Base-by-base conservation (phyloP, 2,797 vertebrate species). In the Psittacula echo region DNA sequence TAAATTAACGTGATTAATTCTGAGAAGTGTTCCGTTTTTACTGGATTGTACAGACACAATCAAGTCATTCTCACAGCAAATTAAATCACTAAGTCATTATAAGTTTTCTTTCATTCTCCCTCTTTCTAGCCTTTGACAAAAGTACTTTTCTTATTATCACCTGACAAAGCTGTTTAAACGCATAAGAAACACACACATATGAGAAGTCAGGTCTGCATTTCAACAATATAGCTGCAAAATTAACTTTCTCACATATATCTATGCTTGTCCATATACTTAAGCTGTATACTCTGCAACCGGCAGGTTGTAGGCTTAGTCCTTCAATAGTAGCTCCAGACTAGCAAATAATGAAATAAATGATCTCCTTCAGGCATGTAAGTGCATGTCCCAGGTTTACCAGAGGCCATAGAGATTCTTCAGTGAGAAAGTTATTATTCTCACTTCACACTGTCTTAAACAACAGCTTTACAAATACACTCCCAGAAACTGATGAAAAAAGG, bases 1-100 rank as follows among this genome's bases (percentile, higher is more conserved):
- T 94, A 61, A 96, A 77, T 92, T 93, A 92, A 89, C 19, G 65
- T 6, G 39, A 93, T 82, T 90, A 86, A 87, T 75, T 84, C 78
- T 54, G 53, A 84, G 71, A 93, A 90, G 18, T 26, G 17, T 70
- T 90, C 26, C 32, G 50, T 15, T 91, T 89, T 54, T 13, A 67
- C 47, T 53, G 48, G 47, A 26, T 44, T 79, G 56, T 66, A 92
- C 54, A 93, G 91, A 88, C 72, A 74, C 39, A 89, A 56, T 10
- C 26, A 89, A 75, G 39, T 58, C 77, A 85, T 45, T 75, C 51
- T 66, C 47, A 84, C 45, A 88, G 48, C 21, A 32, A 5, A 13
- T 77, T 47, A 37, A 60, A 60, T 24, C n/a, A 60, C 15, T 62
- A 90, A 85, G 30, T 48, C 24, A 81, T 58, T 54, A 72, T 14